Conservation (phyloP, 2,888 invertebrate genomes). For the Harmothoe impar region DNA sequence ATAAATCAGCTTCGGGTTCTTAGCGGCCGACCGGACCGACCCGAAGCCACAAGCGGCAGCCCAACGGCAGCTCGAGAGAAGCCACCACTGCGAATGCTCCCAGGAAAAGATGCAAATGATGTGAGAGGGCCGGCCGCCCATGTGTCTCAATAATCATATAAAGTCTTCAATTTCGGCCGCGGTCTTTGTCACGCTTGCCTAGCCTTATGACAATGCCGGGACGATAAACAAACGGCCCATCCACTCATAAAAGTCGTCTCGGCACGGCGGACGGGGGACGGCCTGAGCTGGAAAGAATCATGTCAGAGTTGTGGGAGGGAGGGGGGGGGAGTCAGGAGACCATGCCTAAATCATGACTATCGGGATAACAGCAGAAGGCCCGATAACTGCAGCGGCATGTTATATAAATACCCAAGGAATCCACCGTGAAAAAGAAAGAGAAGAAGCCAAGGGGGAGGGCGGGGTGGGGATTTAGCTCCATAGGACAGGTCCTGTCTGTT, state of each 20-base stretch:
- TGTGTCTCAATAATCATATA: slow-evolving; percentile 55
- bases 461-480: no score
- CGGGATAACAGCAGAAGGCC: neutral
- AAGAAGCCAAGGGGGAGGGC: no score
- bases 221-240: slow-evolving; percentile 9
- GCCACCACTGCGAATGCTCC: neutral
- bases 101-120: neutral
- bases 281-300: neutral
- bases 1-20: slow-evolving; percentile 47
- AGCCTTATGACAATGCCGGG: slow-evolving; percentile 10
- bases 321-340: neutral
- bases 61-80: neutral
- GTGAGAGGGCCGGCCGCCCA: slow-evolving; percentile 17
- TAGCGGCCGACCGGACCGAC: neutral
- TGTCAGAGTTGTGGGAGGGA: neutral
- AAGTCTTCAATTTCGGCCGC: slow-evolving; percentile 37
- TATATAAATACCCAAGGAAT: neutral
- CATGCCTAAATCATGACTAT: slow-evolving; percentile 22
- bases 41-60: neutral
- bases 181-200: slow-evolving; percentile 28
- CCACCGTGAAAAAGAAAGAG: no score
- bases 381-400: neutral
- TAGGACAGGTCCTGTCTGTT: no score
- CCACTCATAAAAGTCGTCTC: slow-evolving; percentile 2
- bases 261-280: neutral